phyloP scores from a whole-genome alignment of 2,797 vertebrate genomes.

The Danio aesculapii region DNA sequence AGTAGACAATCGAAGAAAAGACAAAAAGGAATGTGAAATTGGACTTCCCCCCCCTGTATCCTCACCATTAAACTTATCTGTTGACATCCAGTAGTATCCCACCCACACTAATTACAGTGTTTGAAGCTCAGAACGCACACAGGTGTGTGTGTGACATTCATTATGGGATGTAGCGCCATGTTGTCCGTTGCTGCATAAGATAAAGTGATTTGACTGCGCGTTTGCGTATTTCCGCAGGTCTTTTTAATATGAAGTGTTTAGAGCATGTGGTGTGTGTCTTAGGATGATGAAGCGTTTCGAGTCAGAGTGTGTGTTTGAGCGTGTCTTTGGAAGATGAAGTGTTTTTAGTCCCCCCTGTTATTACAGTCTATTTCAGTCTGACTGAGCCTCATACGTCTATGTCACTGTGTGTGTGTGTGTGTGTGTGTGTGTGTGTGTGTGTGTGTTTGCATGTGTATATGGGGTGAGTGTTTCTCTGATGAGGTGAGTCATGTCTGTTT shows the following conservation, averaged over 20 bases:
- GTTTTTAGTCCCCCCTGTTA: constrained; percentile 59
- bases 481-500: constrained; percentile 48
- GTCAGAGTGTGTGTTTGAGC: constrained; percentile 42
- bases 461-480: constrained; percentile 33
- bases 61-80: neutral
- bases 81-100: neutral
- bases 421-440: constrained; percentile 31
- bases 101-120: neutral
- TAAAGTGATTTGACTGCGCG: constrained; percentile 38
- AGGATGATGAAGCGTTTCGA: constrained; percentile 56
- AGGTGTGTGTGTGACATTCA: constrained; percentile 31
- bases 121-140: constrained; percentile 3
- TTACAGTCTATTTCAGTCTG: constrained; percentile 62
- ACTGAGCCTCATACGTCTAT: constrained; percentile 60
- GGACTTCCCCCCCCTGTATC: neutral
- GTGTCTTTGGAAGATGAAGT: constrained; percentile 62
- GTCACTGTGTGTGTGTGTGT: constrained; percentile 46
- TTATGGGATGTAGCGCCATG: constrained; percentile 47
- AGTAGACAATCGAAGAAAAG: constrained; percentile 7
- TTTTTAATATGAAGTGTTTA: constrained; percentile 46
- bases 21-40: constrained; percentile 22
- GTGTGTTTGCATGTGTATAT: constrained; percentile 28
- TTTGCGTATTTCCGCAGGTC: constrained; percentile 28
- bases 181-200: constrained; percentile 44
- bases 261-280: constrained; percentile 45